Evolutionary conservation across 2,888 invertebrate species (phyloP).

Genomic region (Agrochola macilenta): DNA sequence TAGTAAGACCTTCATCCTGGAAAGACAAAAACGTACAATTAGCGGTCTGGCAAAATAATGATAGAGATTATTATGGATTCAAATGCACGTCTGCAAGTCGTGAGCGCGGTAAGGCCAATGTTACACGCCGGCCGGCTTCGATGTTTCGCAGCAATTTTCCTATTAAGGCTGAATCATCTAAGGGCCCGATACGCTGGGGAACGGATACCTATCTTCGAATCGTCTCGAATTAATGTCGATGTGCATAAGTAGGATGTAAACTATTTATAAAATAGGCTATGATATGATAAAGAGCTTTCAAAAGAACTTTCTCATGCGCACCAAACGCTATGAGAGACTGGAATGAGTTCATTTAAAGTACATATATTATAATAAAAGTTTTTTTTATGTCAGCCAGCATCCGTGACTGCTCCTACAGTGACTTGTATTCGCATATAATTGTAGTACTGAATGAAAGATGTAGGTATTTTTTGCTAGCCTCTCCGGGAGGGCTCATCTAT

Average conservation of each 20-base stretch:
- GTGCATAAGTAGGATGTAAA: conserved; percentile 85
- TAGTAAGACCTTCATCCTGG: conserved; percentile 92
- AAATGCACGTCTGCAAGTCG: conserved; percentile 84
- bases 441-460: conserved; percentile 41
- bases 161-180: conserved; percentile 86
- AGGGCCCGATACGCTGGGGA: conserved; percentile 83
- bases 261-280: conserved; percentile 82
- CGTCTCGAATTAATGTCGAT: conserved; percentile 80
- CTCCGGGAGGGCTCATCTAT: conserved; percentile 71
- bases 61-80: conserved; percentile 72
- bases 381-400: background rate
- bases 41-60: conserved; percentile 78
- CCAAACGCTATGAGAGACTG: background rate
- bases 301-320: conserved; percentile 63
- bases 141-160: conserved; percentile 86
- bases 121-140: conserved; percentile 83
- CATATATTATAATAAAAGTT: background rate
- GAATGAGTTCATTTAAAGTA: conserved; percentile 2
- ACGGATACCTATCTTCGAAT: conserved; percentile 78
- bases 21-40: conserved; percentile 80
- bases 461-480: conserved; percentile 58
- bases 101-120: conserved; percentile 89
- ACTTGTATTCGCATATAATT: conserved; percentile 31
- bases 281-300: conserved; percentile 66
- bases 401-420: conserved; percentile 1